Evolutionary conservation across 2,888 invertebrate species (phyloP).

Genomic region (Diadromus collaris): DNA sequence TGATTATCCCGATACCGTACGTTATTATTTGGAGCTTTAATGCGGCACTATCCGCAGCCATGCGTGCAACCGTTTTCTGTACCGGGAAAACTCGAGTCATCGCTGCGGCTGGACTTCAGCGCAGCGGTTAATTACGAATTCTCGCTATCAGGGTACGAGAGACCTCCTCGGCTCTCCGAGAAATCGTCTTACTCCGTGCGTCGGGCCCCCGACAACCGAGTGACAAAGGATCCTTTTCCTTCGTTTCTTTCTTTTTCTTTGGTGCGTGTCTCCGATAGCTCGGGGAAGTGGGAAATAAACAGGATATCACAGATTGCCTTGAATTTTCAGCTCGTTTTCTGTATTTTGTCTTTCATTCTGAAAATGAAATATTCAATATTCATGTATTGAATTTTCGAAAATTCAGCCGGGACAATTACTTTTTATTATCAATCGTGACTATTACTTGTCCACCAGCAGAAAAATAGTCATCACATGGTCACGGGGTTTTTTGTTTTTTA

Average conservation of each 20-base stretch:
- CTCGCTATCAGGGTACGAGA: conserved; percentile 9
- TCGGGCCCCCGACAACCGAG: background rate
- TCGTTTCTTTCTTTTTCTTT: background rate
- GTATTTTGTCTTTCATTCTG: too few relatives aligned
- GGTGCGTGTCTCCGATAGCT: background rate
- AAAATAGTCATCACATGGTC: too few relatives aligned
- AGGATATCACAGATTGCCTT: background rate
- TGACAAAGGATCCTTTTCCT: conserved; percentile 13
- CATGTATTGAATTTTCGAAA: too few relatives aligned
- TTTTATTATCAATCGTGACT: too few relatives aligned
- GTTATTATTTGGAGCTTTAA: conserved; percentile 36
- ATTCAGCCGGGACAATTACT: too few relatives aligned
- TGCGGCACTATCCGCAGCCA: conserved; percentile 13
- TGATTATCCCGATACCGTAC: conserved; percentile 34
- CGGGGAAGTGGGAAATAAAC: background rate
- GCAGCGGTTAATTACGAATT: conserved; percentile 45
- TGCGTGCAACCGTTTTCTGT: conserved; percentile 6
- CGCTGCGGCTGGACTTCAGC: conserved; percentile 19
- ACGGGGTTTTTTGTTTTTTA: too few relatives aligned
- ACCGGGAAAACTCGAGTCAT: conserved; percentile 55
- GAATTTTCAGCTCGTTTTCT: too few relatives aligned
- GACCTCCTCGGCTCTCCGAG: conserved; percentile 16
- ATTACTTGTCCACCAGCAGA: too few relatives aligned
- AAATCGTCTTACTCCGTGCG: conserved; percentile 15
- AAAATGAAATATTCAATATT: too few relatives aligned